These are phyloP conservation scores for Hylaeus anthracinus DNA, from an alignment of 1,140 invertebrate species.

Conservation along the genomic window DNA sequence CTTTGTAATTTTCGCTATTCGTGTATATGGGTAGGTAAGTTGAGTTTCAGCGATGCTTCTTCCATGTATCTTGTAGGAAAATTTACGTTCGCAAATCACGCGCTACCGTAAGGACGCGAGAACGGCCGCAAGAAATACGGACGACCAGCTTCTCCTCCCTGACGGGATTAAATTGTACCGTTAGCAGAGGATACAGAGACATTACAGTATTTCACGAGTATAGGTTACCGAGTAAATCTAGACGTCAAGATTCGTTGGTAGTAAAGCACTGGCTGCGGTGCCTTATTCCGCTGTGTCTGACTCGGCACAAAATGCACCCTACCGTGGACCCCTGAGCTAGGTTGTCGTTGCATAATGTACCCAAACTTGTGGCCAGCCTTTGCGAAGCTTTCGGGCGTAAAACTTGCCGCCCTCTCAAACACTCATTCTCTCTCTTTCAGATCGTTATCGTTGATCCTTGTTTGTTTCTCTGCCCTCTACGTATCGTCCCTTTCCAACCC, in stretches of 20 bases:
- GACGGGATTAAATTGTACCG: conserved; percentile 41
- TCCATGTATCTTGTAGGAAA: neutral
- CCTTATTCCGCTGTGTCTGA: conserved; percentile 11
- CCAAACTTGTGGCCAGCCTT: conserved; percentile 56
- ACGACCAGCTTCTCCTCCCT: neutral
- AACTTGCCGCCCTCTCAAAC: neutral
- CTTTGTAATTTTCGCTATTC: too few relatives aligned
- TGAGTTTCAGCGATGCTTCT: neutral
- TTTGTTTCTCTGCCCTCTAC: too few relatives aligned
- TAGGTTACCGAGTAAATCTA: conserved; percentile 38
- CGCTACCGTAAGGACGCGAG: neutral
- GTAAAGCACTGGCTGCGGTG: conserved; percentile 16
- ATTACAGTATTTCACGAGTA: conserved; percentile 32
- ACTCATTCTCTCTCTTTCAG: neutral
- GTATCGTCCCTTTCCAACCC: neutral
- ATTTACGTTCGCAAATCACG: conserved; percentile 9
- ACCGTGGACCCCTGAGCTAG: conserved; percentile 7
- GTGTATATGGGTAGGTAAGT: too few relatives aligned
- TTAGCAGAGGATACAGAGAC: neutral
- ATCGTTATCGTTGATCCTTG: neutral
- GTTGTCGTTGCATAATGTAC: conserved; percentile 58
- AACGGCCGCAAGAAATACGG: conserved; percentile 18
- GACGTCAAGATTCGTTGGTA: conserved; percentile 33
- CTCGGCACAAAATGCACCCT: conserved; percentile 21
- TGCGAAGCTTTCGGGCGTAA: conserved; percentile 39